Evolutionary conservation across 2,888 invertebrate genomes (phyloP).

Genomic region (Heteromyza rotundicornis): DNA sequence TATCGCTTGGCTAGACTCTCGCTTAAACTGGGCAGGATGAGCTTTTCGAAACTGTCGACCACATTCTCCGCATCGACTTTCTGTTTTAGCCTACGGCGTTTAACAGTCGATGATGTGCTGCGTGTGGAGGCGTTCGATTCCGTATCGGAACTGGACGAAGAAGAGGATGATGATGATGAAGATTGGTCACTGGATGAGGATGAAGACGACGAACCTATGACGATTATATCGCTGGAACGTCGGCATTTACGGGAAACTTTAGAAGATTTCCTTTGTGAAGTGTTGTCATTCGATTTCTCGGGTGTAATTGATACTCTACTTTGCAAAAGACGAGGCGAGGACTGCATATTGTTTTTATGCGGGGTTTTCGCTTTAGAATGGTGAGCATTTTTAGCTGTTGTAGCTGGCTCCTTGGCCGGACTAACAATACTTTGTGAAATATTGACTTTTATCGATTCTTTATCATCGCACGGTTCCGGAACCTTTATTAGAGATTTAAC

Average conservation of each 20-base stretch:
- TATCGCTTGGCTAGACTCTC: slow-evolving; percentile 43
- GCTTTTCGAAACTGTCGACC: slow-evolving; percentile 54
- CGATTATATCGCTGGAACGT: slow-evolving; percentile 30
- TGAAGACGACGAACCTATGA: slow-evolving; percentile 32
- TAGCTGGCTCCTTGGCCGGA: too few species aligned
- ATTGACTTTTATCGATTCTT: too few species aligned
- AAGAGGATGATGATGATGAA: slow-evolving; percentile 26
- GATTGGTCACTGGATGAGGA: slow-evolving; percentile 26
- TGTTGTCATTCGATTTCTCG: slow-evolving; percentile 5
- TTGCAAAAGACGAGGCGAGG: too few species aligned
- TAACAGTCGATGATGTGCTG: slow-evolving; percentile 36
- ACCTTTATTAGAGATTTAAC: too few species aligned
- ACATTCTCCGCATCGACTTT: slow-evolving; percentile 49
- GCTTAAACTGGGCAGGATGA: slow-evolving; percentile 50
- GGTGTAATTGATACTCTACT: neutral
- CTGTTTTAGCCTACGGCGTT: slow-evolving; percentile 39
- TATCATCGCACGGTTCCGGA: too few species aligned
- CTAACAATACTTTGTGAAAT: too few species aligned
- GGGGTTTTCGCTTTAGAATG: too few species aligned
- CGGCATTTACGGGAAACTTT: neutral
- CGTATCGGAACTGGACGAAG: slow-evolving; percentile 31
- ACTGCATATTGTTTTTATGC: too few species aligned
- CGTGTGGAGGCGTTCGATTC: slow-evolving; percentile 35
- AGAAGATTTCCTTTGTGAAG: neutral
- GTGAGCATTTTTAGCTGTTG: too few species aligned